Conservation (phyloP, 2,888 invertebrate species). For the Taenaris catops region DNA sequence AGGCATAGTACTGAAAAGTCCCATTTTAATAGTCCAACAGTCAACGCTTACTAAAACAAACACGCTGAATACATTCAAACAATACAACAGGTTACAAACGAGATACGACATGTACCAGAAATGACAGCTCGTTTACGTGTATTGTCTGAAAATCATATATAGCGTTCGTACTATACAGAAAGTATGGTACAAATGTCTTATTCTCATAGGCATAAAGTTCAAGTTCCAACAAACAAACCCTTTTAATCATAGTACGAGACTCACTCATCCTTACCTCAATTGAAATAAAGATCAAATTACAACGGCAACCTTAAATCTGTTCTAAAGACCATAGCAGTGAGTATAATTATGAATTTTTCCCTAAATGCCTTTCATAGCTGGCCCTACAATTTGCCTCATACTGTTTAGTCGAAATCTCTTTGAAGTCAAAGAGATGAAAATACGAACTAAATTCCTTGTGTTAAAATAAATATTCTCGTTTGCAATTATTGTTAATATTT, state of each 20-base stretch:
- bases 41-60: conserved; percentile 1
- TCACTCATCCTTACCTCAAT: background rate
- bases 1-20: background rate
- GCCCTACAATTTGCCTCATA: background rate
- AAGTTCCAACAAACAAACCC: background rate
- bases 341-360: conserved; percentile 5
- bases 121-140: conserved; percentile 6
- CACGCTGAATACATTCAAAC: conserved; percentile 9
- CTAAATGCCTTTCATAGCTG: conserved; percentile 1
- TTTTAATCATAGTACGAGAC: background rate
- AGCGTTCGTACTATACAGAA: too few species aligned
- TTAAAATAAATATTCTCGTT: too few species aligned
- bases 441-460: background rate
- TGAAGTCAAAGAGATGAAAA: conserved; percentile 2
- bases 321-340: conserved; percentile 1
- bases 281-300: background rate
- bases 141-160: conserved; percentile 9
- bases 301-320: background rate
- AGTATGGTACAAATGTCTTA: background rate
- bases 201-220: background rate
- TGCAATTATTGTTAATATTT: too few species aligned
- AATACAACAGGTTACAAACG: conserved; percentile 12
- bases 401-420: background rate
- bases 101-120: conserved; percentile 1
- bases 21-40: conserved; percentile 1